Base-by-base conservation (phyloP, 2,888 invertebrate species). In the Crioceris asparagi region DNA sequence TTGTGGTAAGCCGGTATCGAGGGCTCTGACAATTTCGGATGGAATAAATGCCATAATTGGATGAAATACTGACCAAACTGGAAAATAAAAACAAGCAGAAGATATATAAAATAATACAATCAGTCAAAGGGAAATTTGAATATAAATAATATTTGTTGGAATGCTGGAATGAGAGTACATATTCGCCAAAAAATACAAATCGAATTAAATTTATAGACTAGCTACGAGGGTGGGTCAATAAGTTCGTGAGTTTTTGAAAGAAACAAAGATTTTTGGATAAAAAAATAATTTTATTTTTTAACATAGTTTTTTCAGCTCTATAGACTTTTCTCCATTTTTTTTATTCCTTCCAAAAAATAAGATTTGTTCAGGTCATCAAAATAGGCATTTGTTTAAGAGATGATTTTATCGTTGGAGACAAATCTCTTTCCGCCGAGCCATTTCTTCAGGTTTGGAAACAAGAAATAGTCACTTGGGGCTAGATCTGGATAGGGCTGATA, bases 1-100 rank as follows among this genome's bases (percentile, higher is more conserved):
- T 93, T 93, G 57, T 92, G 91, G 67, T 93, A 91, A 37, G 92
- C 87, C 15, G 93, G 85, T 51, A 93, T 90, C 36, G 90, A 86
- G 1, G 93, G 93, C 67, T 94, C 93, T 7, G 91, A 88, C 44
- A 93, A 72, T 53, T 88, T 85, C 2, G 93, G 92, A 70, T 93
- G 92, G 65, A 93, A 94, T 38, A 94, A 67, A 51, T 90, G 86
- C 93, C 93, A 94, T 26, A 94, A 68, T 55, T 92, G 88, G 52
- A 81, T 74, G 68, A 92, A 84, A 65, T 85, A 88, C 50, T 83
- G 84, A n/a, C 90, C 86, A 66, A 93, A 90, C 90, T 91, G 66
- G 2, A 71, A 67, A 36, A 38, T 33, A 37, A 33, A 32, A 17
- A 35, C 23, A 34, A n/a, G n/a, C n/a, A n/a, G n/a, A n/a, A 31